Evolutionary conservation across 2,888 invertebrate genomes (phyloP).

Genomic region (Seira musarum): DNA sequence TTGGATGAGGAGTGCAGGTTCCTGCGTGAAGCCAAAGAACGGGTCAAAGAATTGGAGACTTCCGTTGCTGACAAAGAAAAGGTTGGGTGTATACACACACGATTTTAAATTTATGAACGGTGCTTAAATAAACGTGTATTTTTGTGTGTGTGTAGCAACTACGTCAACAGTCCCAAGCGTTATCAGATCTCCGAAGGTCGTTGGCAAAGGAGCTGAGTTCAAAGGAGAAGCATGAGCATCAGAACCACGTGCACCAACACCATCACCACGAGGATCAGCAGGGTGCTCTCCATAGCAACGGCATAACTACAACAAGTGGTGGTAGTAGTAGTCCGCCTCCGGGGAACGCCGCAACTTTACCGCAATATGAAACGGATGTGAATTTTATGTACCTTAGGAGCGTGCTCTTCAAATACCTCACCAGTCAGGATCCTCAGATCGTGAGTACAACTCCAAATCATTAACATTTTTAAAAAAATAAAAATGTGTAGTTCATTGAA

Average conservation of each 20-base stretch:
- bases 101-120: not conserved
- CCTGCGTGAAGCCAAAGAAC: not conserved
- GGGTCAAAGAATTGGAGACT: constrained; percentile 36
- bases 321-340: constrained; percentile 2
- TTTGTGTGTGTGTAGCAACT: constrained; percentile 45
- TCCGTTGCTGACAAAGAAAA: constrained; percentile 40
- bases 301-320: no score
- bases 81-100: constrained; percentile 16
- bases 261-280: no score
- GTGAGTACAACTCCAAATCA: constrained; percentile 40
- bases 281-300: no score
- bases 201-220: constrained; percentile 57
- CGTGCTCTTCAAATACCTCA: constrained; percentile 68
- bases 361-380: constrained; percentile 58
- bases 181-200: constrained; percentile 52
- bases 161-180: constrained; percentile 47
- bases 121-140: no score
- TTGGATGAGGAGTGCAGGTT: constrained; percentile 50
- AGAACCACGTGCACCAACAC: no score
- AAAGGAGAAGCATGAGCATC: not conserved
- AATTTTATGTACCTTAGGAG: constrained; percentile 60
- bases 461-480: not conserved
- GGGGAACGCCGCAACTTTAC: constrained; percentile 44
- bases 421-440: constrained; percentile 68
- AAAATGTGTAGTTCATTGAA: not conserved